Base-by-base conservation (phyloP, 1,140 invertebrate genomes). In the Eupristina koningsbergeri region DNA sequence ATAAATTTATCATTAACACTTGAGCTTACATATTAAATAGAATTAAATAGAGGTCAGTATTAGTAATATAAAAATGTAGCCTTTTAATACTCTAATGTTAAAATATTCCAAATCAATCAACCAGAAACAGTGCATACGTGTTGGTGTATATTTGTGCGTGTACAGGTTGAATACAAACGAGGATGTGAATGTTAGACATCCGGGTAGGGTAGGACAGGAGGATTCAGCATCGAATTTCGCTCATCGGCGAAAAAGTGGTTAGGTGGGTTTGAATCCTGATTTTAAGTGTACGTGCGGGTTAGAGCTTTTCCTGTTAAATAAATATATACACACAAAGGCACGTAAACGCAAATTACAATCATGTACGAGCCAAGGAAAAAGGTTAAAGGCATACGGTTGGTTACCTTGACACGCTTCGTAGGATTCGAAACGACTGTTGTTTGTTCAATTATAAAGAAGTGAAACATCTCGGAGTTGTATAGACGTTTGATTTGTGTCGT, bases 331-430 rank as follows among this genome's bases (percentile, higher is more conserved):
- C 9, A 26, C 29, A 67, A 80, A 80, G 50, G 61, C 67, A 22
- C 5, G 8, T 29, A 61, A 8, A 26, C 6, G 53, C 15, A n/a
- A 45, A 29, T 64, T 64, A 34, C 3, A 64, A 31, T 15, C 7
- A 64, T 29, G 13, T 13, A 15, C 22, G 26, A 3, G 3, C 29
- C n/a, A 8, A n/a, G 29, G 13, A 31, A 9, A 2, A 31, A 64
- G 22, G 17, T 58, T 22, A 34, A 31, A 64, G 34, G 19, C 31
- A n/a, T 34, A 45, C 9, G 53, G 22, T 58, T 26, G 53, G 22
- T 58, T 34, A 69, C 80, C 80, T 81, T 74, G 80, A 81, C 80
- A 81, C 69, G 80, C 50, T 81, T 81, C 53, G 36, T 53, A 74
- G 69, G 69, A 81, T 74, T 45, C 64, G 41, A 71, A 39, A 61